A percentile compares a stretch with the other conserved stretches of the same genome.
Conservation (phyloP, 1,140 invertebrate species). For the Meloidogyne exigua region DNA sequence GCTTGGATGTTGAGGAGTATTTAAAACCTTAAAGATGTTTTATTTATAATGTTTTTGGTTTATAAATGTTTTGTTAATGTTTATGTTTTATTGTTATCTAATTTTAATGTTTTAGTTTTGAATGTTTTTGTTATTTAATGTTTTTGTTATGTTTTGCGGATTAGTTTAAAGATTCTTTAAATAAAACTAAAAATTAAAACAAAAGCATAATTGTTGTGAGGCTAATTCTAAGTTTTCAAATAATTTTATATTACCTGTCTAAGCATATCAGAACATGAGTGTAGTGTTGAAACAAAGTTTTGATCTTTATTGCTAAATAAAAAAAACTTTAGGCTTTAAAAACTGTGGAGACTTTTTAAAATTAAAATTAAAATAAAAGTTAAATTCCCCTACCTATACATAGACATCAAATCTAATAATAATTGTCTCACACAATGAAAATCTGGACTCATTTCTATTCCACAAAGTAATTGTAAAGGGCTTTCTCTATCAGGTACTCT, state of each 20-base stretch:
- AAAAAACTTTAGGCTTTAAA: background rate
- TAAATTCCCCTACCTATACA: slow-evolving; percentile 49
- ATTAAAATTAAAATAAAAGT: too few species aligned
- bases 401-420: slow-evolving; percentile 55
- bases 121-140: background rate
- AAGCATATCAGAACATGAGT: slow-evolving; percentile 57
- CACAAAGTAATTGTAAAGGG: slow-evolving; percentile 55
- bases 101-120: too few species aligned
- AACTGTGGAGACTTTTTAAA: too few species aligned
- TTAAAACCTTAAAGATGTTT: slow-evolving; percentile 46
- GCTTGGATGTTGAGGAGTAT: slow-evolving; percentile 62
- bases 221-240: too few species aligned
- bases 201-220: too few species aligned
- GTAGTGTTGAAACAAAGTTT: slow-evolving; percentile 59
- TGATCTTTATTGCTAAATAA: slow-evolving; percentile 48
- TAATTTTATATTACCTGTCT: too few species aligned
- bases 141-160: too few species aligned
- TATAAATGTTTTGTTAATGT: too few species aligned
- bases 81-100: too few species aligned
- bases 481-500: slow-evolving; percentile 61
- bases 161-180: too few species aligned
- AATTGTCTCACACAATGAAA: slow-evolving; percentile 63
- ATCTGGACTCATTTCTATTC: slow-evolving; percentile 62
- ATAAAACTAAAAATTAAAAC: too few species aligned
- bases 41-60: background rate